Evolutionary conservation across 2,888 invertebrate species (phyloP).

Genomic region (Ganaspis brasiliensis): DNA sequence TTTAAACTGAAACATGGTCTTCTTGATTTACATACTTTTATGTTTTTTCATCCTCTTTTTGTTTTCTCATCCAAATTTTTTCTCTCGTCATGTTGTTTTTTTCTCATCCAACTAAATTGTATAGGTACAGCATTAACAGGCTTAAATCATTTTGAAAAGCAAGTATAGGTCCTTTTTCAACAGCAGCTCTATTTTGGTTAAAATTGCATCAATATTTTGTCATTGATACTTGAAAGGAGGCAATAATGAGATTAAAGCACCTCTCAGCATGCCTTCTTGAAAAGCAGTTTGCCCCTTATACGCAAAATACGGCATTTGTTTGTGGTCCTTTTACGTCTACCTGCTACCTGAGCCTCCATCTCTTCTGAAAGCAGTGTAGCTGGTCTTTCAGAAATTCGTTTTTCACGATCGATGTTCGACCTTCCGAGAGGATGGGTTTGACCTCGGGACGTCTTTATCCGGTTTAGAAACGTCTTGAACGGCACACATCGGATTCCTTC

Average conservation of each 20-base stretch:
- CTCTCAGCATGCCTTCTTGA: slow-evolving; percentile 19
- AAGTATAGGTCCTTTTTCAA: neutral
- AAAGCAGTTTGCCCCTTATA: slow-evolving; percentile 31
- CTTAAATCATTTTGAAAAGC: neutral
- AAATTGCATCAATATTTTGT: slow-evolving; percentile 4
- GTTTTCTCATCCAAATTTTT: too few species aligned
- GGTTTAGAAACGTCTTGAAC: slow-evolving; percentile 30
- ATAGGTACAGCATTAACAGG: neutral
- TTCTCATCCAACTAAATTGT: too few species aligned
- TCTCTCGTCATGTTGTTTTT: too few species aligned
- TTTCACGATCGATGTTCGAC: slow-evolving; percentile 38
- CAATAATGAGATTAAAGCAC: slow-evolving; percentile 12
- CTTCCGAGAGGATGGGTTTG: slow-evolving; percentile 26
- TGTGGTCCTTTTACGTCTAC: slow-evolving; percentile 18
- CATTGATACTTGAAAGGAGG: slow-evolving; percentile 12
- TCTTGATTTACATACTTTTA: too few species aligned
- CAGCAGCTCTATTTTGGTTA: neutral
- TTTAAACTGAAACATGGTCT: too few species aligned
- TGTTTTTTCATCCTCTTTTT: too few species aligned
- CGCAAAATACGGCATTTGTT: slow-evolving; percentile 14
- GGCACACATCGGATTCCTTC: neutral
- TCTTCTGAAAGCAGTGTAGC: neutral
- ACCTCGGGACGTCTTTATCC: slow-evolving; percentile 41
- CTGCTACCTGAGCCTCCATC: slow-evolving; percentile 19
- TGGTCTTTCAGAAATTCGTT: slow-evolving; percentile 24